Percentiles rank a stretch among this genome's conserved stretches.
Conservation (phyloP, 1,140 invertebrate species). For the Galleria mellonella region DNA sequence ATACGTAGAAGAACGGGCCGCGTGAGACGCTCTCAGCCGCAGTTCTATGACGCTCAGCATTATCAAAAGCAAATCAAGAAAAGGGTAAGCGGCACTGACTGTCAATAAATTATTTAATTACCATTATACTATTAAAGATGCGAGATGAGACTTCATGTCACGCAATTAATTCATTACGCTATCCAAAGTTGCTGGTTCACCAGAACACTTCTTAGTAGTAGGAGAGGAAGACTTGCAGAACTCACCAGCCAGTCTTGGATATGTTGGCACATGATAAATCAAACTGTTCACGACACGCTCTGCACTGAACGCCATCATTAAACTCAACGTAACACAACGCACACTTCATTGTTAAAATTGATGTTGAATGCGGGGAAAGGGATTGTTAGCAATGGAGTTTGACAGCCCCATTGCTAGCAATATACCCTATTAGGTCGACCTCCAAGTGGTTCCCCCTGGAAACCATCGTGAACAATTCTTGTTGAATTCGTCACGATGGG, state of each 20-base stretch:
- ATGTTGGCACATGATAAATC: slow-evolving; percentile 16
- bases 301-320: slow-evolving; percentile 14
- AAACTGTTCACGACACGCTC: slow-evolving; percentile 9
- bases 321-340: slow-evolving; percentile 4
- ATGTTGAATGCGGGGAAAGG: too few species aligned
- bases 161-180: slow-evolving; percentile 7
- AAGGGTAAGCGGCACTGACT: slow-evolving; percentile 26
- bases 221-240: slow-evolving; percentile 3
- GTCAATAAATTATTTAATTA: too few species aligned
- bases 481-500: too few species aligned
- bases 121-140: too few species aligned
- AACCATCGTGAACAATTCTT: too few species aligned
- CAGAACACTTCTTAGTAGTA: background rate
- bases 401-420: too few species aligned
- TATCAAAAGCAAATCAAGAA: slow-evolving; percentile 70
- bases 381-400: too few species aligned
- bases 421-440: too few species aligned
- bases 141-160: slow-evolving; percentile 8
- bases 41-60: slow-evolving; percentile 89
- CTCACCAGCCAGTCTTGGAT: slow-evolving; percentile 9
- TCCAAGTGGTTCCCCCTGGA: too few species aligned
- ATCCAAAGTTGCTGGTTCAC: slow-evolving; percentile 1
- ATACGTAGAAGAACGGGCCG: slow-evolving; percentile 81
- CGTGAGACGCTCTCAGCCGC: slow-evolving; percentile 84
- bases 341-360: slow-evolving; percentile 16